A percentile compares a stretch with the other conserved stretches of the same genome.
phyloP scores from a whole-genome alignment of 2,113 vertebrate species.

The Corythoichthys intestinalis region DNA sequence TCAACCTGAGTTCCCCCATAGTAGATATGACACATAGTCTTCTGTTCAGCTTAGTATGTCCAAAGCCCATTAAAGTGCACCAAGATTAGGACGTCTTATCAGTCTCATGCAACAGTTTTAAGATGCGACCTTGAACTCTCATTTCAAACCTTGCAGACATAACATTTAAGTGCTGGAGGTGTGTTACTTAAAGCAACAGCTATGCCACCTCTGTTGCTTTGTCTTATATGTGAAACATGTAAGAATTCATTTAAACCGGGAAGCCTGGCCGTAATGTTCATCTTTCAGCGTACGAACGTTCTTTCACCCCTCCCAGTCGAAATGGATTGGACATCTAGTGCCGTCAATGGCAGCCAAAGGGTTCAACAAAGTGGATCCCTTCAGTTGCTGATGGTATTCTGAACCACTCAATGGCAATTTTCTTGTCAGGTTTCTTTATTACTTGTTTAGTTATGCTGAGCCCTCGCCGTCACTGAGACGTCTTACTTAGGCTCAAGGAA shows the following conservation, averaged over 20 bases:
- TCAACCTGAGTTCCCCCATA: constrained; percentile 10
- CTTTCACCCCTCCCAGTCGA: too few relatives aligned
- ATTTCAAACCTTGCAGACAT: constrained; percentile 24
- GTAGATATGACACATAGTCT: constrained; percentile 15
- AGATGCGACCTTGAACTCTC: constrained; percentile 33
- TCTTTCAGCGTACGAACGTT: not conserved
- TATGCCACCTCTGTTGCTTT: not conserved
- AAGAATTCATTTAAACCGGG: not conserved
- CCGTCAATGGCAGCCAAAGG: too few relatives aligned
- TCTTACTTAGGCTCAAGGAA: too few relatives aligned
- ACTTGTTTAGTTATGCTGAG: too few relatives aligned
- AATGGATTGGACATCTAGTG: too few relatives aligned
- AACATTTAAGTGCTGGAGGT: constrained; percentile 9
- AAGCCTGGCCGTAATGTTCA: not conserved
- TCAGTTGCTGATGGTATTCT: too few relatives aligned
- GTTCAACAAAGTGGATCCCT: too few relatives aligned
- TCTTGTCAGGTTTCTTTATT: too few relatives aligned
- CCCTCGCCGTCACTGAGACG: too few relatives aligned
- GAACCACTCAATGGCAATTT: too few relatives aligned
- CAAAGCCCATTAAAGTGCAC: constrained; percentile 21
- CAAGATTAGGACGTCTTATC: constrained; percentile 9
- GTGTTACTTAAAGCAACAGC: not conserved
- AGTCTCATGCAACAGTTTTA: constrained; percentile 7
- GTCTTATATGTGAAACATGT: not conserved
- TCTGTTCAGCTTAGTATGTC: constrained; percentile 7